Percentiles rank a stretch among this genome's conserved stretches.
Conservation (phyloP, 2,888 invertebrate species). For the Metallyticus violacea region DNA sequence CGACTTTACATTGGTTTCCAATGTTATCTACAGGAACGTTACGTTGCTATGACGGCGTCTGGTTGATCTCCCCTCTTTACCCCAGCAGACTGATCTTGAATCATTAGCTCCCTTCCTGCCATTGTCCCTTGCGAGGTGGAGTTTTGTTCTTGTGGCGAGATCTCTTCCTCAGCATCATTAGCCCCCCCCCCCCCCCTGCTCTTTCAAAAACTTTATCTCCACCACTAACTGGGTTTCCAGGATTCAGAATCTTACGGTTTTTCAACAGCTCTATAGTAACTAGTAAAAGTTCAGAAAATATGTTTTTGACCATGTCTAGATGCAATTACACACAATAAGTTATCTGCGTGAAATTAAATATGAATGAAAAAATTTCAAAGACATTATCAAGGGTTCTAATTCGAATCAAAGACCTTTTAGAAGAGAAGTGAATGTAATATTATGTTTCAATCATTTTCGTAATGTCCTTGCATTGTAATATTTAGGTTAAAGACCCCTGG, state of each 20-base stretch:
- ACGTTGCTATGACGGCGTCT: neutral
- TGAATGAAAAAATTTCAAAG: too few relatives aligned
- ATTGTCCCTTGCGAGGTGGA: neutral
- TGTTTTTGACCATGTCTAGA: neutral
- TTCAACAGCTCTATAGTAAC: too few relatives aligned
- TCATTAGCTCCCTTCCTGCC: neutral
- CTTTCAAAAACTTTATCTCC: neutral
- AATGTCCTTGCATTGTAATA: too few relatives aligned
- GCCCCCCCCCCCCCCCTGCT: neutral
- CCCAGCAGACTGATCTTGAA: neutral
- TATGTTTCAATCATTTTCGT: too few relatives aligned
- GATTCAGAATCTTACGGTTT: neutral
- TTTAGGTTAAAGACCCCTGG: too few relatives aligned
- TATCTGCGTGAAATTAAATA: too few relatives aligned
- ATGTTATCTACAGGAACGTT: neutral
- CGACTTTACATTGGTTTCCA: too few relatives aligned
- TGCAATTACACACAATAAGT: too few relatives aligned
- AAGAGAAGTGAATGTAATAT: too few relatives aligned
- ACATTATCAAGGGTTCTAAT: too few relatives aligned
- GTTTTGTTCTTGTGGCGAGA: neutral
- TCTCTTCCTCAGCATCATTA: constrained; percentile 7
- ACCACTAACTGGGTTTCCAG: neutral
- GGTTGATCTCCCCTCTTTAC: neutral
- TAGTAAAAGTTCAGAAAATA: neutral
- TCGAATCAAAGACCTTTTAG: too few relatives aligned